phyloP scores from a whole-genome alignment of 2,113 vertebrate genomes.

The Nanorana parkeri region DNA sequence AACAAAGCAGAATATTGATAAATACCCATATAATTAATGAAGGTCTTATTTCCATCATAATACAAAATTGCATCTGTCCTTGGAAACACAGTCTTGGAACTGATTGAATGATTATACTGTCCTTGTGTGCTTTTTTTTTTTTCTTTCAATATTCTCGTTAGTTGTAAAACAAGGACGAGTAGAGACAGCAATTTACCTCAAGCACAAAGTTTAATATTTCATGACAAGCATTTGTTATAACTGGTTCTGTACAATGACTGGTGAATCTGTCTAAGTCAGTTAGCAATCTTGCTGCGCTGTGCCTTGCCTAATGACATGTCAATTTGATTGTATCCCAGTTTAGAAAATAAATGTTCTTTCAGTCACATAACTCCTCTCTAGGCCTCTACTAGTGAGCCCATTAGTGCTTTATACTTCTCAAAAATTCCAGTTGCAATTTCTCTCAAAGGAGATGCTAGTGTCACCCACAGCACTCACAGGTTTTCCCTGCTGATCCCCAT shows the following conservation, averaged over 20 bases:
- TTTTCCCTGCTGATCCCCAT: too few relatives aligned
- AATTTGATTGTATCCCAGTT: too few relatives aligned
- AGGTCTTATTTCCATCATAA: conserved; percentile 21
- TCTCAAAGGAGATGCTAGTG: too few relatives aligned
- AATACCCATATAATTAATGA: conserved; percentile 29
- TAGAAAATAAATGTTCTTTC: too few relatives aligned
- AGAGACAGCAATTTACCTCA: neutral
- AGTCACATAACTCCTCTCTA: too few relatives aligned
- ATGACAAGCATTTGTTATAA: neutral
- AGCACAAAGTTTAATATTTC: neutral
- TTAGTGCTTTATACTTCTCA: too few relatives aligned
- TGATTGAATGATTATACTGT: neutral
- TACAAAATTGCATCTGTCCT: conserved; percentile 28
- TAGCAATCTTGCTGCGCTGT: too few relatives aligned
- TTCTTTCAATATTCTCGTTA: neutral
- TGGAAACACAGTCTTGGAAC: neutral
- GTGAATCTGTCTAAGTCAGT: neutral
- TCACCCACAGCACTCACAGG: too few relatives aligned
- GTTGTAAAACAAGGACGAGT: conserved; percentile 12
- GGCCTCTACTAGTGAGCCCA: too few relatives aligned
- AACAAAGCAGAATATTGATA: conserved; percentile 26
- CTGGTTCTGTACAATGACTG: neutral
- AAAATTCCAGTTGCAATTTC: too few relatives aligned
- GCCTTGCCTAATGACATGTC: too few relatives aligned
- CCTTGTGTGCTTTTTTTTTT: neutral